phyloP scores from a whole-genome alignment of 64 coral and sea anemone genomes.

The Hydrozoanthus tunicans region DNA sequence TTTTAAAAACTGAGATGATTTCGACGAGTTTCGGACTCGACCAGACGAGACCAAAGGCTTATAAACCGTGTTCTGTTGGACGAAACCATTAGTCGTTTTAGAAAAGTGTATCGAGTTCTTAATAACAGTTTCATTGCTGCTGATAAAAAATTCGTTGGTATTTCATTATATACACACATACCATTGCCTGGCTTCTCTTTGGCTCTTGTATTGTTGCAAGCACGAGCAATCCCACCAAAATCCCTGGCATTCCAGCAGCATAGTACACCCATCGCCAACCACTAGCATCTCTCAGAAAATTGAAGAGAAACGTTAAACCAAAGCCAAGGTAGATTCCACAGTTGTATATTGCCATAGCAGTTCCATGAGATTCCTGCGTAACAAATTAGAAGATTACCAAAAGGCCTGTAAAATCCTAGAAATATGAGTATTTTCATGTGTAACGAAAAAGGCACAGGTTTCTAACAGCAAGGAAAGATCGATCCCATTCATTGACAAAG shows the following conservation, averaged over 20 bases:
- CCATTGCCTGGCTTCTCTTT: background rate
- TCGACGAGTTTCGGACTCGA: too few species aligned
- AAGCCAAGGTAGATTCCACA: constrained; percentile 48
- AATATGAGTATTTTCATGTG: too few species aligned
- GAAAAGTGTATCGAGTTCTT: too few species aligned
- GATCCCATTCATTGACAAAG: too few species aligned
- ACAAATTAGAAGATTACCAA: too few species aligned
- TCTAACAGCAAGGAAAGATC: too few species aligned
- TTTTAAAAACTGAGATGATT: too few species aligned
- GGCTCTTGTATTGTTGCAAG: constrained; percentile 20
- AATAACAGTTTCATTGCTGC: too few species aligned
- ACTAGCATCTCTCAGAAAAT: constrained; percentile 26
- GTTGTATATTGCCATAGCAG: constrained; percentile 23
- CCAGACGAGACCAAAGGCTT: too few species aligned
- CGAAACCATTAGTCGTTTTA: too few species aligned
- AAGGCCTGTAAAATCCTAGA: too few species aligned
- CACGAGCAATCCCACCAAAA: constrained; percentile 18
- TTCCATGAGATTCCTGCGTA: constrained; percentile 17
- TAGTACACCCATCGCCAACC: constrained; percentile 50
- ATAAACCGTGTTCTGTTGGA: too few species aligned
- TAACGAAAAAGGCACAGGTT: background rate
- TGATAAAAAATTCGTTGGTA: background rate
- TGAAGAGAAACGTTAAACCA: constrained; percentile 8
- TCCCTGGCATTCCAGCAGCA: constrained; percentile 11
- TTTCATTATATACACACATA: background rate